Evolutionary conservation across 1,140 invertebrate genomes (phyloP).

Genomic region (Plectrocnemia conspersa): DNA sequence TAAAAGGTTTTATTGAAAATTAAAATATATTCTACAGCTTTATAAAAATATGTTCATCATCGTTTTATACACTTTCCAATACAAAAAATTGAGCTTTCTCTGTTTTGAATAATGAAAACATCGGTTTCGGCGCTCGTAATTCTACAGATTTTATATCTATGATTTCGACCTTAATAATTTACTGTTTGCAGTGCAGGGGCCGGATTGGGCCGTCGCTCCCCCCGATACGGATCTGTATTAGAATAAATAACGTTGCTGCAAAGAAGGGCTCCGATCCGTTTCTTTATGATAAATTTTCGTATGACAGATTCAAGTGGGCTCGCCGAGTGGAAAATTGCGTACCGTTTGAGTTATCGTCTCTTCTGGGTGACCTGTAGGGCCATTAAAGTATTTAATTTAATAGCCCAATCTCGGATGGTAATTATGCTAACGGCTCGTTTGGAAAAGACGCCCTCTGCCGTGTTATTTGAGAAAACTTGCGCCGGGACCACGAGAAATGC

Average conservation of each 20-base stretch:
- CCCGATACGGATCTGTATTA: neutral
- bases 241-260: neutral
- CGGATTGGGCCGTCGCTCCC: neutral
- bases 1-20: too few species aligned
- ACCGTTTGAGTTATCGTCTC: conserved; percentile 19
- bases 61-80: too few species aligned
- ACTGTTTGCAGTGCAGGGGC: neutral
- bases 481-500: too few species aligned
- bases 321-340: conserved; percentile 22
- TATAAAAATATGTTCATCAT: too few species aligned
- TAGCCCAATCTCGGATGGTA: conserved; percentile 12
- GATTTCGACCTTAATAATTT: neutral
- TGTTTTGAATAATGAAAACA: neutral
- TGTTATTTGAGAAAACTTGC: too few species aligned
- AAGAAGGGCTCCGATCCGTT: neutral
- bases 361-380: conserved; percentile 12
- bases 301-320: conserved; percentile 17
- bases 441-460: neutral
- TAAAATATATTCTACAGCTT: too few species aligned
- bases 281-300: conserved; percentile 22
- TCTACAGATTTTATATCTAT: neutral
- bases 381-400: conserved; percentile 22
- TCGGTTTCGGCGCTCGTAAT: neutral
- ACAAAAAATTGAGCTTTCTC: too few species aligned
- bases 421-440: conserved; percentile 16